Base-by-base conservation (phyloP, 2,888 invertebrate genomes). In the Patella pellucida region DNA sequence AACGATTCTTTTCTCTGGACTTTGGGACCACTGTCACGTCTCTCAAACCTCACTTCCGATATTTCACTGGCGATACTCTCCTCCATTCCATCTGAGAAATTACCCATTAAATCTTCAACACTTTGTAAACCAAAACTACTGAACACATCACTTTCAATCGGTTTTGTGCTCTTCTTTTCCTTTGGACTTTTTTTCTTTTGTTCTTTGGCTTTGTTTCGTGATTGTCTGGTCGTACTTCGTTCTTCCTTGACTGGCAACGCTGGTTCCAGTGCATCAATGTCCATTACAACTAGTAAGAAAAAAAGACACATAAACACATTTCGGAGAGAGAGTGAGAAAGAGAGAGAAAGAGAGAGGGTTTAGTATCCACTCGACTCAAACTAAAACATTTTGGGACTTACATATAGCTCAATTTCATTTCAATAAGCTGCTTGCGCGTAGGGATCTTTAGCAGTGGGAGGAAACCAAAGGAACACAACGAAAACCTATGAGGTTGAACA, bases 51-150 rank as follows among this genome's bases (percentile, higher is more conserved):
- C 51, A 88, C 85, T 74, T 88, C 86, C 14, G 85, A 85, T 1
- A 82, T 80, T 27, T 85, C 85, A 68, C 83, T 83, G 16, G 74
- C 74, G 12, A 82, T 79, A 71, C 82, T 81, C 2, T 72, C 78
- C 68, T 62, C 62, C 68, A 74, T 76, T 41, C 84, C 82, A 41
- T 78, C 81, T 15, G 77, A 76, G 1, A 75, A 72, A 3, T 67
- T 79, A 19, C 82, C 86, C 23, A 87, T 71, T 11, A 90, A 78
- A 62, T 90, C 90, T 51, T 90, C 89, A 0, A 89, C 84, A 16
- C 86, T 87, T 23, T 88, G 88, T 68, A 90, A 69, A 15, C 89
- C 88, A 74, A 89, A 82, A 1, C 81, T 76, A 73, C 83, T 83
- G 77, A 89, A 85, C 3, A 87, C 23, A n/a, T 62, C 62, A 11